Base-by-base conservation (phyloP, 1,140 invertebrate species). In the Dendroctonus valens region DNA sequence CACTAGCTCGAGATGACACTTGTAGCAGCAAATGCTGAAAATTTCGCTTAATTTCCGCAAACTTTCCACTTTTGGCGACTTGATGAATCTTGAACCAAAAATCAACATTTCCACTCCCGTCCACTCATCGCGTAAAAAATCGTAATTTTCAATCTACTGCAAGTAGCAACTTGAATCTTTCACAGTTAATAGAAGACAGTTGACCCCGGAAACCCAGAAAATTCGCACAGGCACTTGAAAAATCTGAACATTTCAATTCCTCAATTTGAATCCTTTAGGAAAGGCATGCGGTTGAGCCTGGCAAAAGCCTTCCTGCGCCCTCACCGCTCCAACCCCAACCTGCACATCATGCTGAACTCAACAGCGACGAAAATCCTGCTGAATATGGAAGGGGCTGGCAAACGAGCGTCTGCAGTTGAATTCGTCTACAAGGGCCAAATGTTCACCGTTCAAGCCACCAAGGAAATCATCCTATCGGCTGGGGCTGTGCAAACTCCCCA, bases 321-420 rank as follows among this genome's bases (percentile, higher is more conserved):
- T 5, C 70, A 61, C 7, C 75, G 82, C 38, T 69, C 84, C 65
- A 78, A 87, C 15, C 73, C 77, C 5, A 94, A 94, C 78, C 79
- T 94, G 0, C 82, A 90, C 68, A 80, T 93, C 0, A 72, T 83
- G 62, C 68, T 89, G 0, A 87, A 90, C 57, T 83, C 89, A 0
- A 82, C 84, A 0, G 89, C 81, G 0, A 87, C 84, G 0, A 86
- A 83, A 72, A 72, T 78, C 6, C 9, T 83, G n/a, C 74, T 83
- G 7, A 51, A 67, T 12, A 7, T 46, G 15, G 5, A 59, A n/a
- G 52, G 52, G 39, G 58, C 65, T 8, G 55, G 38, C 68, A 76
- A 70, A 63, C 41, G 39, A 59, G 69, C 46, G 53, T 68, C 40
- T 49, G 72, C 77, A 11, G 80, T 85, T 0, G 74, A 82, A 57